A percentile compares a stretch with the other conserved stretches of the same genome.
Conservation (phyloP, 2,888 invertebrate genomes). For the Athetis lepigone region DNA sequence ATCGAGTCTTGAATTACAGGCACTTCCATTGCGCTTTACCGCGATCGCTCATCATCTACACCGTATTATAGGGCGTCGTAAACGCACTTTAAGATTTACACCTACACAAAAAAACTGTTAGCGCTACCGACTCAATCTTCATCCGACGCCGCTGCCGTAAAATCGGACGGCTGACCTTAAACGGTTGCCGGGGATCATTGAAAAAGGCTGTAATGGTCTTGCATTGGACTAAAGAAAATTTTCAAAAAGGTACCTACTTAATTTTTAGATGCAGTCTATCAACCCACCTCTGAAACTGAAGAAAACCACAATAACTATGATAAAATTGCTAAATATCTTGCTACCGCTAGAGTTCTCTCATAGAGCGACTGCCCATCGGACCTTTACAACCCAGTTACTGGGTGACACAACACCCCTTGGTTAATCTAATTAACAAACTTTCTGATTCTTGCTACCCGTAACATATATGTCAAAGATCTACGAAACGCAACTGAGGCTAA, state of each 20-base stretch:
- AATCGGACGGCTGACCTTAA: constrained; percentile 74
- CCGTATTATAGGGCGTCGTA: constrained; percentile 75
- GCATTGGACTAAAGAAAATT: constrained; percentile 8
- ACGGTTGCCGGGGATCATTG: constrained; percentile 60
- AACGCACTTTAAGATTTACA: constrained; percentile 86
- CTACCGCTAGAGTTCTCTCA: no score
- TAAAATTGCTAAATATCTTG: no score
- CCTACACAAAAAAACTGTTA: constrained; percentile 90
- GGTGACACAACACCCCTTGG: no score
- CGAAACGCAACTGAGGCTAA: no score
- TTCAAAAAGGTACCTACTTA: not conserved
- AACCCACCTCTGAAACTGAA: no score
- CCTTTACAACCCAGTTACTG: no score
- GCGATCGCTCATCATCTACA: constrained; percentile 65
- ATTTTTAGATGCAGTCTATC: not conserved
- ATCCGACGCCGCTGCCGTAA: constrained; percentile 75
- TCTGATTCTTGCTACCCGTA: no score
- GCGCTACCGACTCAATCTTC: constrained; percentile 80
- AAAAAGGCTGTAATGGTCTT: constrained; percentile 51
- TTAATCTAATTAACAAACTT: no score
- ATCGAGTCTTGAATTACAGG: no score
- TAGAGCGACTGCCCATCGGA: no score
- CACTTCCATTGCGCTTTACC: constrained; percentile 25
- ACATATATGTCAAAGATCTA: no score
- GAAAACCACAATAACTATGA: no score